Evolutionary conservation across 2,797 vertebrate species (phyloP), one percentile per base, ranked within the genome.

Genomic region (Neosalanx taihuensis): DNA sequence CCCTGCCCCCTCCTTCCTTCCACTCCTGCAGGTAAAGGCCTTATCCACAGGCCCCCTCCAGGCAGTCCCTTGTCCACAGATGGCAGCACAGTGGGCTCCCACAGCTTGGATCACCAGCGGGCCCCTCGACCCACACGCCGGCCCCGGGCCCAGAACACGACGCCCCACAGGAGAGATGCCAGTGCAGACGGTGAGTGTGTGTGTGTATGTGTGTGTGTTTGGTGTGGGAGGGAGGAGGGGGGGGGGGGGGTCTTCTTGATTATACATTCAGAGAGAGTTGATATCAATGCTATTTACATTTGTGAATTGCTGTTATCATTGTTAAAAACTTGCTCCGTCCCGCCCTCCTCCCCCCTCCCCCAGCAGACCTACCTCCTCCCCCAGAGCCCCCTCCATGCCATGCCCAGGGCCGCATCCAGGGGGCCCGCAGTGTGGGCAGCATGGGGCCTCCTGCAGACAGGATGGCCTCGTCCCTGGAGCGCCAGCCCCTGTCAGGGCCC

Each of bases 31-130:
- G 98, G 97, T 89, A 99, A 98, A 95, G 92, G 92, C 82, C 94
- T 96, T 85, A 90, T 92, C 88, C 96, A 97, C 83, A 94, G 95
- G 84, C 94, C 93, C 82, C 92, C 94, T 72, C 97, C 98, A 33
- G 93, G 92, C 88, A 99, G 98, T 84, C 98, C 97, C 10, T 99
- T 99, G 91, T 99, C 98, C 85, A 95, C 95, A 80, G 96, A 98
- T 85, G 95, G 95, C 91, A 99, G 93, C 85, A 93, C 93, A 87
- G 94, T 94, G 82, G 94, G 94, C 79, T 93, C 94, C 71, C 93
- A 96, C 88, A 98, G 87, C 90, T 91, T 97, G 85, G 96, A 92
- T 80, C 96, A 98, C 92, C 95, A 95, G 89, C 89, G 91, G 86
- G 91, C 88, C 30, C 86, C 94, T 0, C 92, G 96, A 84, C 94